Percentiles rank a stretch among this genome's conserved stretches.
Conservation (phyloP, 2,797 vertebrate genomes). For the Smutsia temminckii region DNA sequence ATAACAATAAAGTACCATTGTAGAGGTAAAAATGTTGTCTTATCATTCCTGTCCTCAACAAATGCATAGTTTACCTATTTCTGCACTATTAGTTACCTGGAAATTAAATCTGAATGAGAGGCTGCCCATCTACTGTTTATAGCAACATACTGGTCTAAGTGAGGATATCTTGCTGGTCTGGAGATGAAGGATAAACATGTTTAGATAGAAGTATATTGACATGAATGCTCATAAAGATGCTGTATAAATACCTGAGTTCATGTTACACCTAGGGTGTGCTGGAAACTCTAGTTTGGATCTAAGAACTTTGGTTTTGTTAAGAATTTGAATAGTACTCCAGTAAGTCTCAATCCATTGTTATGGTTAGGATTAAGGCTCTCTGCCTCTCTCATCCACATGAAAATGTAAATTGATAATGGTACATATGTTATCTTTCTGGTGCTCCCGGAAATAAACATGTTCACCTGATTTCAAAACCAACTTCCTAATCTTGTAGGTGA, state of each 20-base stretch:
- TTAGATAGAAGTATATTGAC: not conserved
- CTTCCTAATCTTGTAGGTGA: constrained; percentile 46
- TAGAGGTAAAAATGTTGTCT: not conserved
- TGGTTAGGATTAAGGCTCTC: not conserved
- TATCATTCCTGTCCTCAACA: not conserved
- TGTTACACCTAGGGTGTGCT: constrained; percentile 54
- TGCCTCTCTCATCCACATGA: constrained; percentile 23
- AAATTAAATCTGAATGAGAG: constrained; percentile 35
- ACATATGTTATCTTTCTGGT: constrained; percentile 6
- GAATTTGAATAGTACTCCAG: constrained; percentile 49
- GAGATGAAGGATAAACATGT: constrained; percentile 27
- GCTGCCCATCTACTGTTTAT: not conserved
- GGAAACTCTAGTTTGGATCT: constrained; percentile 63
- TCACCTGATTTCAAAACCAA: constrained; percentile 41
- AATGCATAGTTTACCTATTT: not conserved
- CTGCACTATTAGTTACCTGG: not conserved
- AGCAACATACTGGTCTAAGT: constrained; percentile 40
- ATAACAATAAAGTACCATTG: not conserved
- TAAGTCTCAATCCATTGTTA: constrained; percentile 57
- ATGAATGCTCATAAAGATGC: not conserved
- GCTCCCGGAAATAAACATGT: constrained; percentile 22
- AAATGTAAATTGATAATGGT: constrained; percentile 15
- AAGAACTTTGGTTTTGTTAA: constrained; percentile 68
- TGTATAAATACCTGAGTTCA: constrained; percentile 55
- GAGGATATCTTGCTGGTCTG: constrained; percentile 56